phyloP scores from a whole-genome alignment of 2,888 invertebrate species.

The Lymantria dispar region DNA sequence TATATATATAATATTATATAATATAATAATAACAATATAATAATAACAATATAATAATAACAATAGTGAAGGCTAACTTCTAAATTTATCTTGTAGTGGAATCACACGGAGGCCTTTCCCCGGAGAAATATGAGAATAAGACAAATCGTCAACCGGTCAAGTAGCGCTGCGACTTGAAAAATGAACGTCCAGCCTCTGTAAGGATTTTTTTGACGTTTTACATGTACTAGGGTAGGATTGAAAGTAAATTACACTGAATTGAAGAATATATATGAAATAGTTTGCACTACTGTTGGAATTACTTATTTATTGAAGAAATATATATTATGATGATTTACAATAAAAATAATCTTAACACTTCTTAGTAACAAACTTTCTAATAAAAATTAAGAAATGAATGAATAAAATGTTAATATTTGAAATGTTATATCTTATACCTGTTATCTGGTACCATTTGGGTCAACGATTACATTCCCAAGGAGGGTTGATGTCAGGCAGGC shows the following conservation, averaged over 20 bases:
- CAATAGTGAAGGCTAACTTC: slow-evolving; percentile 13
- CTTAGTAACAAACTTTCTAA: no score
- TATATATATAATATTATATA: no score
- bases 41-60: slow-evolving; percentile 9
- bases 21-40: no score
- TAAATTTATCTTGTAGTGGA: slow-evolving; percentile 28
- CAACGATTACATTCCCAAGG: no score
- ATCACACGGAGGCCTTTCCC: slow-evolving; percentile 24
- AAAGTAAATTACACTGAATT: slow-evolving; percentile 10
- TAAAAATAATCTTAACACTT: no score
- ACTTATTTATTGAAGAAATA: no score
- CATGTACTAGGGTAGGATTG: slow-evolving; percentile 17
- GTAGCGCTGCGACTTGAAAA: slow-evolving; percentile 52
- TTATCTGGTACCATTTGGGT: no score
- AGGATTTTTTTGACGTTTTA: slow-evolving; percentile 22
- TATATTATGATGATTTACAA: no score
- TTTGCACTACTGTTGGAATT: neutral
- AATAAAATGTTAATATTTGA: no score
- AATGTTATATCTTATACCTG: no score
- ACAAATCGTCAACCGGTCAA: slow-evolving; percentile 56
- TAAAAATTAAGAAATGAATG: no score
- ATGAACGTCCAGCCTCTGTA: slow-evolving; percentile 31
- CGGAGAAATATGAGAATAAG: slow-evolving; percentile 61
- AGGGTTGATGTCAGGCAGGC: no score
- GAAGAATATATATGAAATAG: neutral